phyloP scores from a whole-genome alignment of 2,113 vertebrate species.

The Micronycteris hirsuta region DNA sequence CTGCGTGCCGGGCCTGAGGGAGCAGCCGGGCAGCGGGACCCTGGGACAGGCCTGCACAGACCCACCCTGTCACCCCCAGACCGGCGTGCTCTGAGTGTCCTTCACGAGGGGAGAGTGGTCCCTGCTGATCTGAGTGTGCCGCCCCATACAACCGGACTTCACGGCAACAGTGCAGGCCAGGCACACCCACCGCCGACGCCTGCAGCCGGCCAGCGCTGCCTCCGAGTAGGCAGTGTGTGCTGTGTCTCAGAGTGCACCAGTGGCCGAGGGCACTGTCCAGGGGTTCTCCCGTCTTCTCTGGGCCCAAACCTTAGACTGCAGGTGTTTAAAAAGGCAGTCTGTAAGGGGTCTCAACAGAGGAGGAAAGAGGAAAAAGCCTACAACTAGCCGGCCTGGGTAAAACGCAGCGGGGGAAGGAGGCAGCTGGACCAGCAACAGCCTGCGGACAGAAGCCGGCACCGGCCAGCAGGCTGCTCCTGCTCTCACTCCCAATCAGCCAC shows the following conservation, averaged over 20 bases:
- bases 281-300: neutral
- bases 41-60: too few relatives aligned
- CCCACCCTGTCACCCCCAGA: fast-evolving
- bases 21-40: fast-evolving
- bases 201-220: neutral
- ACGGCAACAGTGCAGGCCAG: fast-evolving
- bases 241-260: neutral
- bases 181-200: neutral
- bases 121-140: neutral
- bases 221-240: neutral
- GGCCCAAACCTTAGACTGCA: neutral
- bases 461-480: neutral
- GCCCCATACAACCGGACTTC: too few relatives aligned
- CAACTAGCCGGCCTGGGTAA: neutral
- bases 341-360: fast-evolving
- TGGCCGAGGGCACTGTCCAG: too few relatives aligned
- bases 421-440: neutral
- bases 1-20: too few relatives aligned
- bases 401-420: neutral
- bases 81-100: neutral
- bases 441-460: fast-evolving
- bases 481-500: neutral
- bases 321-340: neutral
- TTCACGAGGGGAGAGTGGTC: neutral
- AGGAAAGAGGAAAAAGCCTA: neutral